A percentile compares a stretch with the other conserved stretches of the same genome.
Conservation (phyloP, 2,797 vertebrate species). For the Enteromius afrohamiltoni region DNA sequence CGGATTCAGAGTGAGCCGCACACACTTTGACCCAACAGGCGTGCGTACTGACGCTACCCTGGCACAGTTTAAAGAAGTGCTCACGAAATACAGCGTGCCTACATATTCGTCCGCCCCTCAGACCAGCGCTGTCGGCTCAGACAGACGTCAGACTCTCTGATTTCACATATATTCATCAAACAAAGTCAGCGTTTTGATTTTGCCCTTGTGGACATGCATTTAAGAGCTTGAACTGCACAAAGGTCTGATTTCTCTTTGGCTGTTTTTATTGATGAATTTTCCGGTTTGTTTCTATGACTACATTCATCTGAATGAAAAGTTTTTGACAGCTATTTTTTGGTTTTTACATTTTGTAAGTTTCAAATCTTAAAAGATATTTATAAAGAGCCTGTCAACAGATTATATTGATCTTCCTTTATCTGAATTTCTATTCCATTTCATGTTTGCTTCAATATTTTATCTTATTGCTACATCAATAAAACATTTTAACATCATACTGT, state of each 20-base stretch:
- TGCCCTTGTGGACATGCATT: background rate
- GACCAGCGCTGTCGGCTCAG: constrained; percentile 62
- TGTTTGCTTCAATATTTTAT: background rate
- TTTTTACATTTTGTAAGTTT: background rate
- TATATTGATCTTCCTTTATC: background rate
- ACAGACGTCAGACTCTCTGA: constrained; percentile 56
- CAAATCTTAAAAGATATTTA: constrained; percentile 2
- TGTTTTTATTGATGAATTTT: background rate
- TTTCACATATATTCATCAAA: background rate
- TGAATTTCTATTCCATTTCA: background rate
- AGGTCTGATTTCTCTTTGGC: background rate
- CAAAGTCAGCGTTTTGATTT: background rate
- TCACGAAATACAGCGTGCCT: constrained; percentile 89
- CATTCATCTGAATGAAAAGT: constrained; percentile 4
- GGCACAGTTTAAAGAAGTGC: constrained; percentile 88
- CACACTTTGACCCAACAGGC: constrained; percentile 96
- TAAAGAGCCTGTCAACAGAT: constrained; percentile 1
- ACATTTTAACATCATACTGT: background rate
- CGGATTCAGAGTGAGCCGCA: constrained; percentile 93
- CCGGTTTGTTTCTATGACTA: background rate
- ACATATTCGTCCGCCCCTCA: constrained; percentile 70
- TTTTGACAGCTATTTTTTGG: background rate
- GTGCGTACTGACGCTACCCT: constrained; percentile 91
- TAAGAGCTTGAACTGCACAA: background rate
- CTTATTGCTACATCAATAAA: constrained; percentile 11